A percentile compares a stretch with the other conserved stretches of the same genome.
These are phyloP conservation scores for Callithrix jacchus DNA, from an alignment of 2,113 vertebrate genomes.

Conservation along the genomic window DNA sequence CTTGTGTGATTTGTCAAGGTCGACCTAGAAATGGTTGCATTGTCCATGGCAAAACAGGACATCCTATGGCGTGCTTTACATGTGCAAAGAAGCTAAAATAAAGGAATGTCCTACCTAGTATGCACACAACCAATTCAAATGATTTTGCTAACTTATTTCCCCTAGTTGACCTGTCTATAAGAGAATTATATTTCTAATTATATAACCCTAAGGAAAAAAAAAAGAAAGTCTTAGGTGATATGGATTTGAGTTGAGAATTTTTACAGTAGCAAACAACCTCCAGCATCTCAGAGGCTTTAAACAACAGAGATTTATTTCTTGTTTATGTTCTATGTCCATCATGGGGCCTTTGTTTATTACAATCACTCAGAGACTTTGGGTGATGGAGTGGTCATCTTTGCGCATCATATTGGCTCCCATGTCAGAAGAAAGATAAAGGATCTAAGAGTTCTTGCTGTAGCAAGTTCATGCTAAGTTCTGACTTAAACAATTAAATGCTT, in stretches of 20 bases:
- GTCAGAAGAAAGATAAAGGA: background rate
- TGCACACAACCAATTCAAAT: conserved; percentile 96
- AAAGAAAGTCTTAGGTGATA: no score
- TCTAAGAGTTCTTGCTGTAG: background rate
- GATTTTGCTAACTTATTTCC: conserved; percentile 93
- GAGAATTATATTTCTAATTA: conserved; percentile 22
- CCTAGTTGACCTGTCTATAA: conserved; percentile 78
- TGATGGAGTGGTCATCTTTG: background rate
- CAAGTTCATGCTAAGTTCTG: background rate
- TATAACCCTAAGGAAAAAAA: conserved; percentile 4
- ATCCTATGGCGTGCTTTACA: conserved; percentile 95
- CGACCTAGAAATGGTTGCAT: conserved; percentile 97
- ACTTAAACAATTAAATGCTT: background rate
- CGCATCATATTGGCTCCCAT: background rate
- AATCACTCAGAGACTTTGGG: background rate
- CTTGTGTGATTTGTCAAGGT: conserved; percentile 97
- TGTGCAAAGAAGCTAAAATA: conserved; percentile 96
- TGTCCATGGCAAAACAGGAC: conserved; percentile 95
- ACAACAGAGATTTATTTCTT: background rate
- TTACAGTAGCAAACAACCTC: background rate
- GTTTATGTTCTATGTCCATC: background rate
- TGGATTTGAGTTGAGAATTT: background rate
- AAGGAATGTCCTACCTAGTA: conserved; percentile 94
- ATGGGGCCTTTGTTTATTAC: background rate
- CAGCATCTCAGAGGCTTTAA: background rate